Conservation (phyloP, 1,140 invertebrate species). For the Olivierus martensii region DNA sequence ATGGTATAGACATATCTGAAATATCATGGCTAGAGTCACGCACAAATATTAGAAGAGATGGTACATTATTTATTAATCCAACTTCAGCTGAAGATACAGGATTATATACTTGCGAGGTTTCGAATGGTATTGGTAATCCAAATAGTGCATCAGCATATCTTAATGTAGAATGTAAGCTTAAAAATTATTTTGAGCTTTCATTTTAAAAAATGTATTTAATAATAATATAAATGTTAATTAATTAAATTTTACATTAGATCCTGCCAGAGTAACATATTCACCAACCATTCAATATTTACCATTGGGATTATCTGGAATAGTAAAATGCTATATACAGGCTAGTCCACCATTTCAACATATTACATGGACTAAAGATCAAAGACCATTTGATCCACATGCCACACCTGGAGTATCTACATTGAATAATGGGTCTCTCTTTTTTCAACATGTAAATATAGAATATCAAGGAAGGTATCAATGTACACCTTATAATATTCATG, state of each 20-base stretch:
- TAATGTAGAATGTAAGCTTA: slow-evolving; percentile 82
- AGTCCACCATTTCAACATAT: slow-evolving; percentile 89
- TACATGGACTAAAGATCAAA: slow-evolving; percentile 90
- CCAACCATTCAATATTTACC: slow-evolving; percentile 86
- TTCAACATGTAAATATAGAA: slow-evolving; percentile 42
- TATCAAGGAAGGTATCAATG: slow-evolving; percentile 75
- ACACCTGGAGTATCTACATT: slow-evolving; percentile 82
- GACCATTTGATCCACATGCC: slow-evolving; percentile 77
- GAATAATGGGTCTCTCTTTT: slow-evolving; percentile 82
- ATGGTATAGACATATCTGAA: slow-evolving; percentile 18
- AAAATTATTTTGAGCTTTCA: not conserved
- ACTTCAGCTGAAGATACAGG: slow-evolving; percentile 84
- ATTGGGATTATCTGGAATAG: slow-evolving; percentile 75
- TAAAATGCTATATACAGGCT: slow-evolving; percentile 93
- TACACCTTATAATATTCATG: slow-evolving; percentile 84
- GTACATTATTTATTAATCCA: slow-evolving; percentile 79
- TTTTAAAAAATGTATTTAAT: not conserved
- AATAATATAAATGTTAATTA: not conserved
- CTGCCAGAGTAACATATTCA: slow-evolving; percentile 85
- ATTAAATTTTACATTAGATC: slow-evolving; percentile 44
- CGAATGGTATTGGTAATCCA: slow-evolving; percentile 88
- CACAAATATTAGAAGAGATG: slow-evolving; percentile 64
- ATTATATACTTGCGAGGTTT: slow-evolving; percentile 86
- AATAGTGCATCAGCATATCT: slow-evolving; percentile 86
- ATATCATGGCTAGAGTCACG: slow-evolving; percentile 56